Conservation (phyloP, 2,113 vertebrate species). For the Stomatorhinus ivindoensis region DNA sequence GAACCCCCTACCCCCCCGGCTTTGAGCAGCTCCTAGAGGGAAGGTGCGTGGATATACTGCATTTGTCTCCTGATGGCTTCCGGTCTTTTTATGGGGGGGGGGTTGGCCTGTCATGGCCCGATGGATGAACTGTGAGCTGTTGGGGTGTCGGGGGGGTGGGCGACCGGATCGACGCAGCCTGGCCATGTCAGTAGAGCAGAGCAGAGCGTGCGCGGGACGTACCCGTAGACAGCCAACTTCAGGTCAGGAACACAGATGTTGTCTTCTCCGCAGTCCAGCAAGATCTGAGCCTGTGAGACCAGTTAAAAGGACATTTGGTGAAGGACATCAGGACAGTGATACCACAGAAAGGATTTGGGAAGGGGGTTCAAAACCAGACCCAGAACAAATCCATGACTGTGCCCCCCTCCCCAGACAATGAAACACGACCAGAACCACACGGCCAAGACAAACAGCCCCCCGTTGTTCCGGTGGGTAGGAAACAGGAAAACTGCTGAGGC, state of each 20-base stretch:
- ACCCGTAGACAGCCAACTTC: conserved; percentile 75
- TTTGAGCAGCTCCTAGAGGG: background rate
- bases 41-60: background rate
- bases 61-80: background rate
- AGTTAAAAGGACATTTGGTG: conserved; percentile 19
- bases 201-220: conserved; percentile 36
- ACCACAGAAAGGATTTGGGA: background rate
- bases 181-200: background rate
- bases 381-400: conserved; percentile 13
- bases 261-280: conserved; percentile 85
- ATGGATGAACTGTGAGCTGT: background rate
- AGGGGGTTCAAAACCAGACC: background rate
- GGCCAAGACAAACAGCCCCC: conserved; percentile 14
- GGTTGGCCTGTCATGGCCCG: background rate
- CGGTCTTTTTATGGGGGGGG: background rate
- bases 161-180: background rate
- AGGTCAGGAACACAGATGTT: conserved; percentile 88
- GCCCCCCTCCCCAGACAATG: background rate
- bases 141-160: background rate
- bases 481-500: background rate
- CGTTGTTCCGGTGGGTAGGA: background rate
- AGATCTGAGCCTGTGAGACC: conserved; percentile 71
- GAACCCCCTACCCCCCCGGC: background rate
- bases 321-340: background rate
- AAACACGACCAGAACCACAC: background rate